Conservation (phyloP, 2,888 invertebrate species). For the Rhimphoctona megacephalus region DNA sequence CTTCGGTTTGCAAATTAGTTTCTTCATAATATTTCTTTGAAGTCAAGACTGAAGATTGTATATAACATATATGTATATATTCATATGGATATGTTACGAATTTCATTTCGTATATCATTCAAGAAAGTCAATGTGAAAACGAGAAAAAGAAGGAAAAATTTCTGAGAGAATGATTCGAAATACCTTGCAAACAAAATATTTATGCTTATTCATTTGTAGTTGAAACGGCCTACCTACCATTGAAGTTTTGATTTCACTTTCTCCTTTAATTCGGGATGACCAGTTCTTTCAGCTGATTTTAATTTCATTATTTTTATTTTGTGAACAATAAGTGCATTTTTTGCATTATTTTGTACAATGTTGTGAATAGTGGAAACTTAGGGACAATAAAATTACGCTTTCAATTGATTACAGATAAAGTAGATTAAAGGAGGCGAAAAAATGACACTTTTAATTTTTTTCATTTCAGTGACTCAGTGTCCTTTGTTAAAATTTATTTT, state of each 20-base stretch:
- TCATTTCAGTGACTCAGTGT: not conserved
- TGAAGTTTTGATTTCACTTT: not conserved
- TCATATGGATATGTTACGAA: not conserved
- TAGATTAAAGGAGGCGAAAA: no score
- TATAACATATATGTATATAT: not conserved
- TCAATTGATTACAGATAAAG: not conserved
- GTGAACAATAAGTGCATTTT: no score
- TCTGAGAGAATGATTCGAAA: not conserved
- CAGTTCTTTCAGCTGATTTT: no score
- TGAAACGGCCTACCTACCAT: no score
- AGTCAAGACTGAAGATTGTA: not conserved
- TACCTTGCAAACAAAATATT: not conserved
- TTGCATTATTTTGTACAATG: not conserved
- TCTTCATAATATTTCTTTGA: constrained; percentile 59
- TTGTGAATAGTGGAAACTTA: not conserved
- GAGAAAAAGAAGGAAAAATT: not conserved
- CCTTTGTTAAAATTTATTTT: not conserved
- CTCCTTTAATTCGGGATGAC: no score
- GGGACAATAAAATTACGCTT: not conserved
- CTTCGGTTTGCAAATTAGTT: constrained; percentile 69
- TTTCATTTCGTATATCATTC: not conserved
- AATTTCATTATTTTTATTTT: no score
- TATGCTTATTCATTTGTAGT: not conserved
- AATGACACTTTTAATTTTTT: no score
- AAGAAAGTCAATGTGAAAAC: not conserved